Evolutionary conservation across 2,797 vertebrate genomes (phyloP).

Genomic region (Apogon talboti): DNA sequence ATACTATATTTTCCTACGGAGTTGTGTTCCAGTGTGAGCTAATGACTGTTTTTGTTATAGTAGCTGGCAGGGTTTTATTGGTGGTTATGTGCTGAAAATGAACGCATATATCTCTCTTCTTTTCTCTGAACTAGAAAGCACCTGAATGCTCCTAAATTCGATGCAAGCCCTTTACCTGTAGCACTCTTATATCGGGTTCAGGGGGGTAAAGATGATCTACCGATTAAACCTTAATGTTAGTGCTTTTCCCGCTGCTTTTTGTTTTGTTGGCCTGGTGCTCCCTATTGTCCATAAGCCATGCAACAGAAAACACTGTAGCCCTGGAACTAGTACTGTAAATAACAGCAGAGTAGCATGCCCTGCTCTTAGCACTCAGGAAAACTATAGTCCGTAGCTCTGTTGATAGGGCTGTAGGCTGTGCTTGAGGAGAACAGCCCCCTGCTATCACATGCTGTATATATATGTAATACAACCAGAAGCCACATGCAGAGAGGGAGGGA

Average conservation of each 20-base stretch:
- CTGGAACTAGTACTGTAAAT: slow-evolving; percentile 68
- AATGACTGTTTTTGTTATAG: slow-evolving; percentile 63
- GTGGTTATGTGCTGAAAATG: slow-evolving; percentile 70
- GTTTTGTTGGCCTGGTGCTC: slow-evolving; percentile 45
- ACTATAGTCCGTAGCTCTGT: slow-evolving; percentile 33
- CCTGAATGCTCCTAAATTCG: slow-evolving; percentile 49
- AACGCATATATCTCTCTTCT: slow-evolving; percentile 3
- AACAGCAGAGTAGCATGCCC: slow-evolving; percentile 47
- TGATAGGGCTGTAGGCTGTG: slow-evolving; percentile 26
- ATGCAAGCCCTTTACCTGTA: slow-evolving; percentile 60
- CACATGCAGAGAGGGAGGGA: slow-evolving; percentile 5
- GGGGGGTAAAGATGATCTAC: slow-evolving; percentile 66
- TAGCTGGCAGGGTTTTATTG: slow-evolving; percentile 58
- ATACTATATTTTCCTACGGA: slow-evolving; percentile 88
- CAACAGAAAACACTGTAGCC: slow-evolving; percentile 62
- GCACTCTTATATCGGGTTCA: slow-evolving; percentile 33
- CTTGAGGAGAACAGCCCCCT: slow-evolving; percentile 18
- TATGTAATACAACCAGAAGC: slow-evolving; percentile 23
- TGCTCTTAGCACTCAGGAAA: slow-evolving; percentile 75
- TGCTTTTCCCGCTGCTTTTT: slow-evolving; percentile 34
- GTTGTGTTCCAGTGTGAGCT: slow-evolving; percentile 73
- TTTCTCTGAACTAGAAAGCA: slow-evolving; percentile 32
- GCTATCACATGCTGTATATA: slow-evolving; percentile 35
- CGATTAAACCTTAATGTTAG: slow-evolving; percentile 59
- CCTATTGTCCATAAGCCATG: slow-evolving; percentile 65